phyloP scores from a whole-genome alignment of 2,797 vertebrate species.

The Hemibagrus guttatus region DNA sequence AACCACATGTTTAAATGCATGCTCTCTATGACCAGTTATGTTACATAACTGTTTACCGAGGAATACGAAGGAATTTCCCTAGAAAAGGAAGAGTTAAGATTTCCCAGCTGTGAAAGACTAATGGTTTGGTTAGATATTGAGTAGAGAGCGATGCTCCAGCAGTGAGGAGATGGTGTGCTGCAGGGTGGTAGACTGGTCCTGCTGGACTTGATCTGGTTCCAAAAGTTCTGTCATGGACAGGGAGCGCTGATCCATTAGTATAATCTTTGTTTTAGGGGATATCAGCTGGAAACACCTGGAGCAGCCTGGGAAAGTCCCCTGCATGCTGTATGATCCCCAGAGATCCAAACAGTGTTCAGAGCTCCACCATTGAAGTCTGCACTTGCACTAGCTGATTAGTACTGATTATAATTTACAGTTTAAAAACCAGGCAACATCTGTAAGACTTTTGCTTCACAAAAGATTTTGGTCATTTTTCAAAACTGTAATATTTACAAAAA shows the following conservation, averaged over 20 bases:
- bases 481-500: not conserved
- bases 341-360: not conserved
- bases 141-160: not conserved
- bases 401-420: not conserved
- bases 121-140: not conserved
- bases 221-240: slow-evolving; percentile 9
- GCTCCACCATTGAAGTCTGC: not conserved
- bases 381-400: not conserved
- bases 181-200: not conserved
- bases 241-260: not conserved
- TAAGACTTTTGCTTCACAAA: not conserved
- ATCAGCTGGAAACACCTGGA: slow-evolving; percentile 11
- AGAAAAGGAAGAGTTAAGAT: too few relatives aligned
- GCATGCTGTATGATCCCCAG: not conserved
- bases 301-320: not conserved
- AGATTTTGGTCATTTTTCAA: not conserved
- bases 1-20: not conserved
- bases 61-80: not conserved
- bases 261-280: slow-evolving; percentile 22
- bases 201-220: not conserved
- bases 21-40: not conserved
- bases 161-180: not conserved
- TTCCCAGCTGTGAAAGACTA: not conserved
- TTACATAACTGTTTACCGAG: not conserved
- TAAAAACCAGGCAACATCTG: not conserved